Conservation (phyloP, 2,888 invertebrate genomes). For the Heliconius aoede region DNA sequence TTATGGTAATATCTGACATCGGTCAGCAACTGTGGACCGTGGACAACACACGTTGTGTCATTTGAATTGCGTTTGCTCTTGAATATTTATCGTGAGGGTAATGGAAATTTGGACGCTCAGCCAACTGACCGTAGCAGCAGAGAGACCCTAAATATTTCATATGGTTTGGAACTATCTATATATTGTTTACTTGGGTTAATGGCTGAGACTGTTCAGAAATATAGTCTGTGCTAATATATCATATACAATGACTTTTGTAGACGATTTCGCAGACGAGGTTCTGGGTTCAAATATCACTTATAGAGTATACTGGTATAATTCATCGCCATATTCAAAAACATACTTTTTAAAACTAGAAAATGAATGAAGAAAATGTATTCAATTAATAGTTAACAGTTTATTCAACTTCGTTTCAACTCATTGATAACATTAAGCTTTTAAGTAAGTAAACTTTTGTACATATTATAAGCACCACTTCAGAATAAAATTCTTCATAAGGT, state of each 20-base stretch:
- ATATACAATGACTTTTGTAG: neutral
- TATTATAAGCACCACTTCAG: neutral
- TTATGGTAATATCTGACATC: slow-evolving; percentile 23
- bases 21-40: slow-evolving; percentile 26
- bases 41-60: slow-evolving; percentile 19
- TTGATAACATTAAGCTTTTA: neutral
- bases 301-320: neutral
- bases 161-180: neutral
- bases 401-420: neutral
- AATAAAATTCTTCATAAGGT: no score
- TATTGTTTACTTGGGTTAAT: neutral
- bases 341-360: neutral
- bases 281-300: neutral
- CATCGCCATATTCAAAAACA: no score
- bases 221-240: neutral
- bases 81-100: slow-evolving; percentile 38
- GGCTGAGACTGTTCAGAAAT: neutral
- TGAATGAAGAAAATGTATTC: neutral
- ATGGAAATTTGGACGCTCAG: slow-evolving; percentile 15
- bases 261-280: neutral
- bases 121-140: neutral
- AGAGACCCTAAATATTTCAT: slow-evolving; percentile 19
- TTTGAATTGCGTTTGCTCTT: slow-evolving; percentile 31
- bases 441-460: neutral
- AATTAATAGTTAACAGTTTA: neutral